phyloP scores from a whole-genome alignment of 1,140 invertebrate species.

The Meloidogyne exigua region DNA sequence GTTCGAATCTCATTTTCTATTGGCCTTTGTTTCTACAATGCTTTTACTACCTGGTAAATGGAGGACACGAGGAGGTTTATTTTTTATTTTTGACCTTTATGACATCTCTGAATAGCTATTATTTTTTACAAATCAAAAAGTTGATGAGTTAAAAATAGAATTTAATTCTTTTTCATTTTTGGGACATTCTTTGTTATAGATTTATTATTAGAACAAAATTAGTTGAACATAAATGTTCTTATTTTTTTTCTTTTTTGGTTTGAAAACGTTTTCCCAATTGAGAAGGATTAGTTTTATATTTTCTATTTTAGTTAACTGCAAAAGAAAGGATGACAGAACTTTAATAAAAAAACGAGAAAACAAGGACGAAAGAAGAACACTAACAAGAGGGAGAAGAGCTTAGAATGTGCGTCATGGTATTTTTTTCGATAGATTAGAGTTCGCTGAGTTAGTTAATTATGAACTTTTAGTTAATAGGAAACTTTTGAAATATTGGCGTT shows the following conservation, averaged over 20 bases:
- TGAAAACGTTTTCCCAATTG: background rate
- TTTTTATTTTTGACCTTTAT: no score
- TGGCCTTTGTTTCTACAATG: no score
- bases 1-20: no score
- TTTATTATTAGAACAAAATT: background rate
- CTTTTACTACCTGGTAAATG: no score
- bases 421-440: no score
- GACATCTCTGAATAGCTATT: no score
- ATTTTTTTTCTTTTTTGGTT: background rate
- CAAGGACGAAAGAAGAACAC: background rate
- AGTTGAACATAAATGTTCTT: background rate
- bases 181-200: background rate
- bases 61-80: no score
- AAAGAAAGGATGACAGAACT: background rate
- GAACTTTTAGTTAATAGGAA: no score
- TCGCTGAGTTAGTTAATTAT: no score
- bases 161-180: background rate
- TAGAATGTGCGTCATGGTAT: no score
- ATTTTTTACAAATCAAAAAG: no score
- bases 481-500: background rate
- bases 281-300: background rate
- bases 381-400: background rate
- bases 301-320: background rate
- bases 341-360: background rate
- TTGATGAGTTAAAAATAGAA: no score